These are phyloP conservation scores for Lithosia quadra DNA, from an alignment of 2,888 invertebrate species.

Conservation along the genomic window DNA sequence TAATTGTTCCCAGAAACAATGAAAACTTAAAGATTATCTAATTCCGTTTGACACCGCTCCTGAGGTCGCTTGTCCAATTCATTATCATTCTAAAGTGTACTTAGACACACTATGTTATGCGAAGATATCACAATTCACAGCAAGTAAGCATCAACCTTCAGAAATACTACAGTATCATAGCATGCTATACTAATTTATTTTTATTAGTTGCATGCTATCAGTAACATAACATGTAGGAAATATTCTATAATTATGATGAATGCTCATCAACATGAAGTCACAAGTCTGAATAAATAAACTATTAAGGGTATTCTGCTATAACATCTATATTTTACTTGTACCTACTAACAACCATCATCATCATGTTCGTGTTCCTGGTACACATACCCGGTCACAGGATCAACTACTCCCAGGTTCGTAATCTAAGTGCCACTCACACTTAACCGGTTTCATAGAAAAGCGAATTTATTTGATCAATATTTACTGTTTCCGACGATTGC, in stretches of 20 bases:
- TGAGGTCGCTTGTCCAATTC: background rate
- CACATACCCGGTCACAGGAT: no score
- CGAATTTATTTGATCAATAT: background rate
- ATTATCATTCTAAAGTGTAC: background rate
- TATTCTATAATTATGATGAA: constrained; percentile 33
- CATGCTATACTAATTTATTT: constrained; percentile 59
- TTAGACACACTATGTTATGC: background rate
- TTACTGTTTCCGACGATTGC: constrained; percentile 9
- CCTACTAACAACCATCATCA: no score
- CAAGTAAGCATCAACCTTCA: constrained; percentile 49
- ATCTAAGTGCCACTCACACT: no score
- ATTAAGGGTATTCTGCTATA: no score
- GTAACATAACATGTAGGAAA: constrained; percentile 53
- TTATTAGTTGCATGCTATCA: constrained; percentile 55
- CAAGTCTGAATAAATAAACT: constrained; percentile 34
- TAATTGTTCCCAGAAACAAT: background rate
- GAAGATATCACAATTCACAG: constrained; percentile 9
- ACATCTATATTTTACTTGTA: no score
- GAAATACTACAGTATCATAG: constrained; percentile 50
- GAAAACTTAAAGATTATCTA: background rate
- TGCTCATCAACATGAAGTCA: constrained; percentile 32
- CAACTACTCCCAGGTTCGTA: no score
- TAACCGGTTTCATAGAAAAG: no score
- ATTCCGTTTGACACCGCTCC: background rate
- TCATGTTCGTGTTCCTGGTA: no score